Conservation (phyloP, 2,797 vertebrate species). For the Heterohyrax brucei region DNA sequence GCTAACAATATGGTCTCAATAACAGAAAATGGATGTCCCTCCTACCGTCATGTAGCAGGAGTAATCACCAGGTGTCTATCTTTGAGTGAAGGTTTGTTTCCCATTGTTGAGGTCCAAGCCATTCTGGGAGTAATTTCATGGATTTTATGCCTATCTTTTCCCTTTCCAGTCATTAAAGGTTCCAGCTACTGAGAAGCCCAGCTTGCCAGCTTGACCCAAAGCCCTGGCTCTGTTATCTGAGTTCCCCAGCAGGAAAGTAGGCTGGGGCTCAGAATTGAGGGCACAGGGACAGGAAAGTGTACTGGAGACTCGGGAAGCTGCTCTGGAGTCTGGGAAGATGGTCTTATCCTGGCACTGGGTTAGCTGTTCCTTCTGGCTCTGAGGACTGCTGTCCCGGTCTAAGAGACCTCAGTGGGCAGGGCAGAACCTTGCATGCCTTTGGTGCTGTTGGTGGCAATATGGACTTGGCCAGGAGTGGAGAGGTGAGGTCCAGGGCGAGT, state of each 20-base stretch:
- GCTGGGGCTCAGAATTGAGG: background rate
- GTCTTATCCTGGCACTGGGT: background rate
- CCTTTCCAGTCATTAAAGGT: background rate
- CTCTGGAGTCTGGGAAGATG: background rate
- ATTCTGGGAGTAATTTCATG: background rate
- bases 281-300: fast-evolving
- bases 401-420: fast-evolving
- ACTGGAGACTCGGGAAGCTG: background rate
- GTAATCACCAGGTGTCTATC: fast-evolving
- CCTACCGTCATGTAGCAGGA: fast-evolving
- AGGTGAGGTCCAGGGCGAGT: fast-evolving
- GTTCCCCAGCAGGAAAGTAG: background rate
- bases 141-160: background rate
- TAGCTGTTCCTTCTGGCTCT: background rate
- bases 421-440: fast-evolving
- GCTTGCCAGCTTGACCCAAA: background rate
- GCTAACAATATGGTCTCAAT: background rate
- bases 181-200: background rate
- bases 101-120: background rate
- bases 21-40: background rate
- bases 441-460: background rate
- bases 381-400: background rate
- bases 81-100: background rate
- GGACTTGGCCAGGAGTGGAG: fast-evolving
- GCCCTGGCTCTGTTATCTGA: background rate